Evolutionary conservation across 2,888 invertebrate species (phyloP).

Genomic region (Macroteleia sp.): DNA sequence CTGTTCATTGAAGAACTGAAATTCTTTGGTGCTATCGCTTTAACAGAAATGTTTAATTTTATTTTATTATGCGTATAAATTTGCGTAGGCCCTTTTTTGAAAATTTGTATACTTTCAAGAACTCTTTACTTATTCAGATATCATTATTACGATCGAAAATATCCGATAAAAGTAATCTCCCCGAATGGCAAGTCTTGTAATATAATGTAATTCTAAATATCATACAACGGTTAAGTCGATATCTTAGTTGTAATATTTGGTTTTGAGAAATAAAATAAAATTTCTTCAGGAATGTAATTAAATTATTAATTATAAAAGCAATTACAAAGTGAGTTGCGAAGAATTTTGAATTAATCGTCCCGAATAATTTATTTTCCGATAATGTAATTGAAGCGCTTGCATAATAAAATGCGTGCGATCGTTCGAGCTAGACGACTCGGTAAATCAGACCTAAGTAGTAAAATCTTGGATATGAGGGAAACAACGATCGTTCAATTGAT

Average conservation of each 20-base stretch:
- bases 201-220: conserved; percentile 6
- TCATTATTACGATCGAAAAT: conserved; percentile 18
- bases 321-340: not conserved
- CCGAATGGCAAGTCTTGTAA: no score
- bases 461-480: not conserved
- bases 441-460: not conserved
- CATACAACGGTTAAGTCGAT: conserved; percentile 6
- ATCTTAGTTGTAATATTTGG: conserved; percentile 10
- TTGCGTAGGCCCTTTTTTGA: no score
- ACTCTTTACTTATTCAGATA: conserved; percentile 12
- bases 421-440: no score
- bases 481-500: not conserved
- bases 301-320: conserved; percentile 23
- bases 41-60: no score
- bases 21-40: no score
- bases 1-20: no score
- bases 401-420: not conserved
- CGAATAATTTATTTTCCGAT: not conserved
- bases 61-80: no score
- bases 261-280: conserved; percentile 11
- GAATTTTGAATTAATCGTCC: conserved; percentile 11
- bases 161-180: not conserved
- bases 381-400: not conserved
- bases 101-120: conserved; percentile 26
- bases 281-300: not conserved